Percentiles rank a stretch among this genome's conserved stretches.
phyloP scores from a whole-genome alignment of 2,113 vertebrate species.

The Apeltes quadracus region DNA sequence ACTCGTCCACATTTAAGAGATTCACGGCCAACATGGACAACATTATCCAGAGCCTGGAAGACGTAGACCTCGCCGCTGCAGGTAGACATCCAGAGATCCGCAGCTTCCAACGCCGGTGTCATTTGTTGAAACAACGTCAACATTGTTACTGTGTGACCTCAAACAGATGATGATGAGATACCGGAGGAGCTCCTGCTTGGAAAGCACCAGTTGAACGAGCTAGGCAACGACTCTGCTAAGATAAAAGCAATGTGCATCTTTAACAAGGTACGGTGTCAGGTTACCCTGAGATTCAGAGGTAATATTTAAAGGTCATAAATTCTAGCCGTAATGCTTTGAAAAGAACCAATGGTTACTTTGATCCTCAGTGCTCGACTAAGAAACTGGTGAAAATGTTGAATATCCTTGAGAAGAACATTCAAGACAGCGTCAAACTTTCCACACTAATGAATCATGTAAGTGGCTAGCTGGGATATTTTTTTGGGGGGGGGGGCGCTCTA shows the following conservation, averaged over 20 bases:
- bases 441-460: conserved; percentile 93
- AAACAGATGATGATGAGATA: conserved; percentile 92
- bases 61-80: conserved; percentile 91
- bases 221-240: conserved; percentile 94
- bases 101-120: neutral
- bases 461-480: conserved; percentile 8
- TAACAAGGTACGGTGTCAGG: conserved; percentile 83
- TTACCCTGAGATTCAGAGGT: neutral
- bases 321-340: neutral
- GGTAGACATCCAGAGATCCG: conserved; percentile 76
- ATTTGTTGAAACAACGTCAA: neutral
- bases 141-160: conserved; percentile 1
- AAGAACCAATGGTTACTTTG: neutral
- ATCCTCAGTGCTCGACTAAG: conserved; percentile 88
- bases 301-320: neutral
- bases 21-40: conserved; percentile 91
- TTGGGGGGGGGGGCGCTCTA: no score
- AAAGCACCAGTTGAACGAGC: conserved; percentile 92
- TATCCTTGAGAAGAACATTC: conserved; percentile 97
- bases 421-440: conserved; percentile 94
- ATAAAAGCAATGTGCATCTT: conserved; percentile 98
- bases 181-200: conserved; percentile 93
- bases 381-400: conserved; percentile 95
- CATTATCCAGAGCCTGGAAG: conserved; percentile 94
- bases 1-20: conserved; percentile 95